Percentiles rank a stretch among this genome's conserved stretches.
Conservation (phyloP, 2,888 invertebrate genomes). For the Branchellion lobata region DNA sequence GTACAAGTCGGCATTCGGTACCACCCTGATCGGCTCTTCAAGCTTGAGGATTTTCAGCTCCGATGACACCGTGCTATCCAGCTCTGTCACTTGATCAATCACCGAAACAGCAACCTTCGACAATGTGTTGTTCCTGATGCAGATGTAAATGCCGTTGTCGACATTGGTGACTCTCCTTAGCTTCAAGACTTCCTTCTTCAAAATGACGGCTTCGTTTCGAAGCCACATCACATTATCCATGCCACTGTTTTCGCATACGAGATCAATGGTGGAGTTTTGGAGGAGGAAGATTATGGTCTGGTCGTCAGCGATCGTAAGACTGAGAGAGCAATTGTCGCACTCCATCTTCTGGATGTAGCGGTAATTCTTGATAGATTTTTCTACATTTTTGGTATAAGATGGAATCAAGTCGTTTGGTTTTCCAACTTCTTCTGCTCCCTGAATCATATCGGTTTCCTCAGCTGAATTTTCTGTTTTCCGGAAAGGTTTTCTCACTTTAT, state of each 20-base stretch:
- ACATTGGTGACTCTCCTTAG: neutral
- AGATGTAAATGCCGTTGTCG: neutral
- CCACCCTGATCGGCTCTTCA: neutral
- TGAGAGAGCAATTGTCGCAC: neutral
- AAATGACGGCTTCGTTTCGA: neutral
- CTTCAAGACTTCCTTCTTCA: neutral
- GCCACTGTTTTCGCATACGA: neutral
- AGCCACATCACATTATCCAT: neutral
- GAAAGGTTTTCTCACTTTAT: no score
- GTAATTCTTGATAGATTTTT: neutral
- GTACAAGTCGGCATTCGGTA: neutral
- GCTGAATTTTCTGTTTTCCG: no score
- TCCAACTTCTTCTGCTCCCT: no score
- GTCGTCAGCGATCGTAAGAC: neutral
- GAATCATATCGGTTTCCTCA: no score
- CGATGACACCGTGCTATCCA: neutral
- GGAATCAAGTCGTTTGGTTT: no score
- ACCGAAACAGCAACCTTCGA: slow-evolving; percentile 15
- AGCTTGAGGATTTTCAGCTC: neutral
- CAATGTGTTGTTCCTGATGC: neutral
- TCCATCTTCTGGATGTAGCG: neutral
- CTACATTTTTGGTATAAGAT: no score
- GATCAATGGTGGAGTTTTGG: neutral
- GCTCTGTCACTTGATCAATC: neutral
- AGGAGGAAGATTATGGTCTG: neutral